These are phyloP conservation scores for Pocillopora grandis DNA, from an alignment of 92 coral and sea anemone species.

Conservation along the genomic window DNA sequence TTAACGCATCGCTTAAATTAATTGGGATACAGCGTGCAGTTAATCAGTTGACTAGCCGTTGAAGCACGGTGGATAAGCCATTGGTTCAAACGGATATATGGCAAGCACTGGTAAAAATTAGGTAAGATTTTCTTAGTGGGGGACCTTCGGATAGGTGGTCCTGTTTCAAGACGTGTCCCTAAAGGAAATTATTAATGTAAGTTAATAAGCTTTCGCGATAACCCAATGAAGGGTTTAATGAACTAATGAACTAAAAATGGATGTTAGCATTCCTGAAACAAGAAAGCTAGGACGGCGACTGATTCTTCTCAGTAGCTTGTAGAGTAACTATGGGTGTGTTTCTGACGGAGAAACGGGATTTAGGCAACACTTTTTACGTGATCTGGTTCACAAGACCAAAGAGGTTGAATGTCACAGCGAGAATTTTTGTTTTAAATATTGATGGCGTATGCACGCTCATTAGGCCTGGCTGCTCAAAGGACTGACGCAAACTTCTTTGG, in stretches of 20 bases:
- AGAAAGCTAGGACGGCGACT: neutral
- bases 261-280: conserved; percentile 11
- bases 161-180: conserved; percentile 6
- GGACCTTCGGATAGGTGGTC: conserved; percentile 12
- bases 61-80: neutral
- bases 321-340: neutral
- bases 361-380: neutral
- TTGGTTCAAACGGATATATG: neutral
- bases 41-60: neutral
- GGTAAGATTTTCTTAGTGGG: neutral
- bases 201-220: conserved; percentile 33
- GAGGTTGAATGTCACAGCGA: too few relatives aligned
- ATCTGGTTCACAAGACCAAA: neutral
- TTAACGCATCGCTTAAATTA: conserved; percentile 12
- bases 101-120: neutral
- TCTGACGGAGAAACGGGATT: neutral
- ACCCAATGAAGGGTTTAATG: conserved; percentile 5
- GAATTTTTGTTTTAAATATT: too few relatives aligned
- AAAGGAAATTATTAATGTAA: conserved; percentile 1
- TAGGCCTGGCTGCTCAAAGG: too few relatives aligned
- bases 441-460: too few relatives aligned
- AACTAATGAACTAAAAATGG: neutral
- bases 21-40: neutral
- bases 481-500: too few relatives aligned
- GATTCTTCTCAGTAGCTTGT: neutral